phyloP scores from a whole-genome alignment of 2,113 vertebrate species.

The Calonectris borealis region DNA sequence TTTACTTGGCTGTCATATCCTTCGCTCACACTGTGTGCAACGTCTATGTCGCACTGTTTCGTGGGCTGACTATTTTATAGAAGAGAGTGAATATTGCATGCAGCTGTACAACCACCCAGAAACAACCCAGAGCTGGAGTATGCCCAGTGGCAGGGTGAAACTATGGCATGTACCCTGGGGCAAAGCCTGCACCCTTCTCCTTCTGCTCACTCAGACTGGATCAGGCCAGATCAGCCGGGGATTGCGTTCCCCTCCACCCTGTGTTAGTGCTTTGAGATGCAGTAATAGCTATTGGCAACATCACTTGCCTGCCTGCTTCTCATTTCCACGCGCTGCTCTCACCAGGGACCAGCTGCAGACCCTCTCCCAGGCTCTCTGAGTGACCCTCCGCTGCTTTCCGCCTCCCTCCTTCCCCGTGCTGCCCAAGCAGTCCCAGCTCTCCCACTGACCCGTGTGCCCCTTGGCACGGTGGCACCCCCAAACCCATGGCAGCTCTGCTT shows the following conservation, averaged over 20 bases:
- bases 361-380: slow-evolving; percentile 29
- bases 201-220: background rate
- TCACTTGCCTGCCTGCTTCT: background rate
- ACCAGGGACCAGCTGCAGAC: background rate
- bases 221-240: background rate
- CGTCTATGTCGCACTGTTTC: fast-evolving
- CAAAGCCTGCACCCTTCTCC: background rate
- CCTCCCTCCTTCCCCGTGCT: background rate
- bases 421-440: background rate
- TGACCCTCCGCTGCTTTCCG: background rate
- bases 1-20: background rate
- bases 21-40: background rate
- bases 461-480: background rate
- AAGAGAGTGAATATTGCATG: fast-evolving
- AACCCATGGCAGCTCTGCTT: background rate
- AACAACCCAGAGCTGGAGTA: background rate
- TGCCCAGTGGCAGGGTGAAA: background rate
- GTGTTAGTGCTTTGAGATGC: background rate
- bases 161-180: background rate
- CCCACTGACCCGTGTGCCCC: background rate
- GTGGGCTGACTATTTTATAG: fast-evolving
- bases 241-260: fast-evolving
- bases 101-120: background rate
- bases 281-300: slow-evolving; percentile 14
- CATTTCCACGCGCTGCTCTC: background rate